Percentiles rank a stretch among this genome's conserved stretches.
These are phyloP conservation scores for Marmota monax DNA, from an alignment of 2,113 vertebrate genomes.

Conservation along the genomic window DNA sequence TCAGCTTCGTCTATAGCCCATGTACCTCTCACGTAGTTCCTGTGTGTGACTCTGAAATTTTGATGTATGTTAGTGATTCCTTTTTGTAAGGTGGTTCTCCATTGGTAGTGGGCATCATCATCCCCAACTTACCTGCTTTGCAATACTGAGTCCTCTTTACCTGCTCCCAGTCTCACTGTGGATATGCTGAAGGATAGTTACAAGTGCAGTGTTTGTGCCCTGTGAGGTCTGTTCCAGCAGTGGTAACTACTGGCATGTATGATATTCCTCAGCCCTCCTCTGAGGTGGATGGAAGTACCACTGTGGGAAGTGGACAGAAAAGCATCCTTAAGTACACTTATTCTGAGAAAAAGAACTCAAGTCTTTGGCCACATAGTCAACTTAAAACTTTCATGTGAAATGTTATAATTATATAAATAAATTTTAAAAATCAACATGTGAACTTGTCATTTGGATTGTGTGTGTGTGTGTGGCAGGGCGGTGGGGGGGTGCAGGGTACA, in stretches of 20 bases:
- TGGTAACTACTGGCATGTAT: no score
- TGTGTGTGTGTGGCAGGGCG: no score
- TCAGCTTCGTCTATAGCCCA: neutral
- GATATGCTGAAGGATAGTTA: neutral
- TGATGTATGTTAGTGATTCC: neutral
- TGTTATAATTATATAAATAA: neutral
- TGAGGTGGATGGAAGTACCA: neutral
- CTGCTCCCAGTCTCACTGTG: fast-evolving
- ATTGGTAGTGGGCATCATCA: neutral
- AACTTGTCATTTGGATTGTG: neutral
- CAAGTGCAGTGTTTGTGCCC: neutral
- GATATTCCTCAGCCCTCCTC: neutral
- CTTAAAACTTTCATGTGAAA: neutral
- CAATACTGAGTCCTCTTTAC: fast-evolving
- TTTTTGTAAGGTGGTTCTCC: neutral
- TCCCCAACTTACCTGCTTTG: neutral
- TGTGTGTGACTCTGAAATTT: neutral
- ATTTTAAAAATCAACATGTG: constrained; percentile 9
- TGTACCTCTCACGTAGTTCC: neutral
- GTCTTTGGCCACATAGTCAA: neutral
- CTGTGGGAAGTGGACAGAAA: neutral
- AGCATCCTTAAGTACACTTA: fast-evolving
- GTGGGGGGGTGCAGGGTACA: no score
- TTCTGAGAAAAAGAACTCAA: neutral
- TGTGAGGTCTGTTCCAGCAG: neutral